Base-by-base conservation (phyloP, 2,113 vertebrate species). In the Illadopsis cleaveri region DNA sequence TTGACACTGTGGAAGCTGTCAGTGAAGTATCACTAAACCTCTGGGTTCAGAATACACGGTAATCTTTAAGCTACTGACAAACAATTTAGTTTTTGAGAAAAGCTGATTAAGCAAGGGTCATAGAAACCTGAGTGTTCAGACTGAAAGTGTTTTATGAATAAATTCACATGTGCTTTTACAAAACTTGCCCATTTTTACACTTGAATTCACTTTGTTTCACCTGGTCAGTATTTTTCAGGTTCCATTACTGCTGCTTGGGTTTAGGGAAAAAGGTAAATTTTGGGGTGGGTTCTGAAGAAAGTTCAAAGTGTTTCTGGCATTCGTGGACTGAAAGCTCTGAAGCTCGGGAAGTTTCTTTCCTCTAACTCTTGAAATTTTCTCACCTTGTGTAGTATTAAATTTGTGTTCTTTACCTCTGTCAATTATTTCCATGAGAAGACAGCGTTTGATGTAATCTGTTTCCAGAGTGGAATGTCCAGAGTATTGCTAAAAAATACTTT, bases 301-400 rank as follows among this genome's bases (percentile, higher is more conserved):
- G 8, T 66, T 84, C 54, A 33, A 76, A 90, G 9, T 62, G 33
- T 9, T 72, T 73, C 47, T 86, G 42, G 16, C 7, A 4, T 77
- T 86, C 23, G 58, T 19, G 17, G 7, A 4, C 33, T 81, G 58
- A 86, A 94, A 78, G 38, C 22, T 78, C 58, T 66, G 51, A 89
- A 66, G 53, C 11, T 93, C 25, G 70, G 66, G 15, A 82, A 77
- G 65, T 65, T 58, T 48, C 21, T 48, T 72, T 37, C 61, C 57
- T 76, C 22, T 85, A 82, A 58, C 45, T 73, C 58, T 37, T 68
- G 61, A 13, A 56, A 45, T 50, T 57, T 95, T 88, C 62, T 89
- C 35, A 84, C 31, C 21, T 25, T 86, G 79, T 87, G 68, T 94
- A 91, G 94, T 94, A 93, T 94, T 96, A 93, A 50, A 70, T 89